phyloP scores from a whole-genome alignment of 2,888 invertebrate genomes.

The Protula sp. region DNA sequence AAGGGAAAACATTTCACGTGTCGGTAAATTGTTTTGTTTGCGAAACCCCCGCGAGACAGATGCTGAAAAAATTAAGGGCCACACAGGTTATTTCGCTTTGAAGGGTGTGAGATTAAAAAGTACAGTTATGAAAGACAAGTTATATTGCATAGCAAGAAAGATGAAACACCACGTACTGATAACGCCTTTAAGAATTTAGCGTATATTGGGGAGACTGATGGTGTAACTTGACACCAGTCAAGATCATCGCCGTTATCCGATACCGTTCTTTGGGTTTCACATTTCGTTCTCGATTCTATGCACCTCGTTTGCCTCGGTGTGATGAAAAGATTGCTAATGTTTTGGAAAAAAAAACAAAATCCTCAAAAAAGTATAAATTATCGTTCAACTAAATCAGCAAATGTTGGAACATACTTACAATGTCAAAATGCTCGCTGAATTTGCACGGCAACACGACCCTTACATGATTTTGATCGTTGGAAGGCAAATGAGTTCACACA shows the following conservation, averaged over 20 bases:
- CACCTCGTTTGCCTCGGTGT: conserved; percentile 40
- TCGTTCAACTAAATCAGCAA: not conserved
- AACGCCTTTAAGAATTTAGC: conserved; percentile 20
- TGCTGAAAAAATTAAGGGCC: conserved; percentile 4
- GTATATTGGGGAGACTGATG: too few relatives aligned
- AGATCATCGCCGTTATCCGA: conserved; percentile 23
- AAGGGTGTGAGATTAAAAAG: conserved; percentile 4
- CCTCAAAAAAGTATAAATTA: conserved; percentile 10
- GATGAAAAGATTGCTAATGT: conserved; percentile 20
- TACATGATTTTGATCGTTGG: conserved; percentile 30
- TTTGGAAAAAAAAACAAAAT: conserved; percentile 26
- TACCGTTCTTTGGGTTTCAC: conserved; percentile 25
- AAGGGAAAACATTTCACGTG: not conserved
- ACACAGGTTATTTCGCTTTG: conserved; percentile 3
- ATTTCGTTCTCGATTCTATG: conserved; percentile 41
- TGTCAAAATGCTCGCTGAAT: conserved; percentile 26
- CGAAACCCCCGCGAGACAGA: conserved; percentile 6
- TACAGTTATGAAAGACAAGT: not conserved
- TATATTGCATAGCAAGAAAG: conserved; percentile 6
- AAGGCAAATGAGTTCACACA: conserved; percentile 34
- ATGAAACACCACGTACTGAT: conserved; percentile 6
- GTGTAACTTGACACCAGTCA: conserved; percentile 29
- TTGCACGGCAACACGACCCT: conserved; percentile 25
- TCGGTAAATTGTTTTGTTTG: conserved; percentile 1
- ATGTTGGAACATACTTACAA: conserved; percentile 10